These are phyloP conservation scores for Phrynocephalus vlangalii DNA, from an alignment of 2,797 vertebrate genomes.

Conservation along the genomic window DNA sequence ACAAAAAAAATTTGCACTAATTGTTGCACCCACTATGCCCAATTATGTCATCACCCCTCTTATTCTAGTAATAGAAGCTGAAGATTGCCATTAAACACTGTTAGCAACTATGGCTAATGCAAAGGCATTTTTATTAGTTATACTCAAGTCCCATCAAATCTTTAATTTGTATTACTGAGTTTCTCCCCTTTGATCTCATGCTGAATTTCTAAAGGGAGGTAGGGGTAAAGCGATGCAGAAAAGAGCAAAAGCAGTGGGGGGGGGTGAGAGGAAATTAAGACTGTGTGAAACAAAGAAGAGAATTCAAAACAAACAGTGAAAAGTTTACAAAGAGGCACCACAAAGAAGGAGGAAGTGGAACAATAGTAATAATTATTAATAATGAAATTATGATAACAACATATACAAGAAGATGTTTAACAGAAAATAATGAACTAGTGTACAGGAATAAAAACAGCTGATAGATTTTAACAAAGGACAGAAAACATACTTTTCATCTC, in stretches of 20 bases:
- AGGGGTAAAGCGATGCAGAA: slow-evolving; percentile 33
- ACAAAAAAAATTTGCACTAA: slow-evolving; percentile 32
- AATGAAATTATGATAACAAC: too few relatives aligned
- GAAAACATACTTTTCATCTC: background rate
- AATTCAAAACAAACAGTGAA: background rate
- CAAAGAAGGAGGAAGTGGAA: background rate
- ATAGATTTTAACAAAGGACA: background rate
- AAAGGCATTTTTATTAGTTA: slow-evolving; percentile 67
- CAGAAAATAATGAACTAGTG: background rate
- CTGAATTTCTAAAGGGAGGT: slow-evolving; percentile 55
- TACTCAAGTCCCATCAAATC: slow-evolving; percentile 59
- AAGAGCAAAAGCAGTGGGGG: background rate
- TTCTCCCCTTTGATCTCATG: slow-evolving; percentile 62
- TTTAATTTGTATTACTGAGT: slow-evolving; percentile 53
- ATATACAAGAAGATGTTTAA: too few relatives aligned
- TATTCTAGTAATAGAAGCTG: slow-evolving; percentile 54
- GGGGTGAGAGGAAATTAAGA: background rate
- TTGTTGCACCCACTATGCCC: background rate
- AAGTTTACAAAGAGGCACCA: background rate
- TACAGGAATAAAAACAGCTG: background rate
- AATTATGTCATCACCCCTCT: slow-evolving; percentile 23
- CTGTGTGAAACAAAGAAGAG: background rate
- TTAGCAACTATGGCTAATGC: slow-evolving; percentile 61
- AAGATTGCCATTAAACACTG: slow-evolving; percentile 46
- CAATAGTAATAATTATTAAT: too few relatives aligned